A percentile compares a stretch with the other conserved stretches of the same genome.
Evolutionary conservation across 1,140 invertebrate genomes (phyloP).

Genomic region (Vanessa atalanta): DNA sequence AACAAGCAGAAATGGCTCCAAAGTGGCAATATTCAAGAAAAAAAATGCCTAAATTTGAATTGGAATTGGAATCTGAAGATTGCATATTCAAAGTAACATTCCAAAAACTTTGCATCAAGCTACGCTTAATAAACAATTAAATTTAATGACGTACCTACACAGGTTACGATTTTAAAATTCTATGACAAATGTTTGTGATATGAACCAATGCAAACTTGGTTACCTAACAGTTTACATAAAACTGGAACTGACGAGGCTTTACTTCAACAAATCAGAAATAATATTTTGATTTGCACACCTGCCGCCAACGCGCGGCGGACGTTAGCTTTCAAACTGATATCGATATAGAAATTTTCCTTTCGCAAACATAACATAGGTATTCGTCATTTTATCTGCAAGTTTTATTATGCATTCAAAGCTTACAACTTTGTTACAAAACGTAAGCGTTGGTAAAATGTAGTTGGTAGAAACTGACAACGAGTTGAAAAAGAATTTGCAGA

Average conservation of each 20-base stretch:
- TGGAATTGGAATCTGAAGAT: neutral
- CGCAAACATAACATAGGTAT: neutral
- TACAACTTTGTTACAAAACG: slow-evolving; percentile 1
- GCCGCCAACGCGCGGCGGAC: slow-evolving; percentile 16
- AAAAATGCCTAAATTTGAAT: neutral
- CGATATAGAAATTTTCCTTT: slow-evolving; percentile 9
- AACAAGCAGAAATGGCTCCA: slow-evolving; percentile 12
- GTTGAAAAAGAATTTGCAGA: neutral
- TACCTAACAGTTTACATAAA: slow-evolving; percentile 32
- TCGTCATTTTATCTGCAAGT: neutral
- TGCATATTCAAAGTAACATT: neutral
- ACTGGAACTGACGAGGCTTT: slow-evolving; percentile 15
- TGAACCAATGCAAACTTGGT: slow-evolving; percentile 18
- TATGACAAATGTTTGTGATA: neutral
- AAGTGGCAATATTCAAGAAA: slow-evolving; percentile 13
- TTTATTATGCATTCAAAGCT: neutral
- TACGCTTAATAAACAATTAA: too few relatives aligned
- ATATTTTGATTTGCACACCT: slow-evolving; percentile 40
- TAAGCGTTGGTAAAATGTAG: neutral
- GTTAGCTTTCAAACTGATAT: slow-evolving; percentile 17
- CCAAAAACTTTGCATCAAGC: too few relatives aligned
- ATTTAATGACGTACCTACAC: neutral
- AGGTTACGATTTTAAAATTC: neutral
- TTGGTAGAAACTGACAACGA: neutral
- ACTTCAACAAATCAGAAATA: slow-evolving; percentile 36